phyloP scores from a whole-genome alignment of 2,797 vertebrate genomes.

The Eulemur mongoz region DNA sequence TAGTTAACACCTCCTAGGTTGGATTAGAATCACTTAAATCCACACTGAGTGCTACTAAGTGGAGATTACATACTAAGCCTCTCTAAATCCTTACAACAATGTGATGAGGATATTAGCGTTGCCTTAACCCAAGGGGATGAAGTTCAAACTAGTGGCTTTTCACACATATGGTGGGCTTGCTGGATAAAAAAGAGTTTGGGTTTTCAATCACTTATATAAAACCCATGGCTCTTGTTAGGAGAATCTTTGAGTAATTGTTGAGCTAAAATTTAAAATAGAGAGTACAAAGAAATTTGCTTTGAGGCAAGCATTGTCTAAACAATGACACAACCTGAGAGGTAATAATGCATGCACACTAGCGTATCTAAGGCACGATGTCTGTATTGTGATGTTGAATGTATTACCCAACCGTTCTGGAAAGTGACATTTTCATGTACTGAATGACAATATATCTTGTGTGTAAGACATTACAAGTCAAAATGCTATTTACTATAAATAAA shows the following conservation, averaged over 20 bases:
- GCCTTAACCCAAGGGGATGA: background rate
- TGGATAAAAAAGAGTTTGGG: background rate
- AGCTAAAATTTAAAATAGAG: background rate
- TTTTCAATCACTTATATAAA: background rate
- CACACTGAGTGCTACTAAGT: background rate
- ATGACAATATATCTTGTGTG: background rate
- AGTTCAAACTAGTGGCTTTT: background rate
- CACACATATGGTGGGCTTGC: background rate
- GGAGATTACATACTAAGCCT: background rate
- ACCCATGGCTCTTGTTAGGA: background rate
- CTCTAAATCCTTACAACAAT: background rate
- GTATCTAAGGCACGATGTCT: background rate
- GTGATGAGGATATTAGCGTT: background rate
- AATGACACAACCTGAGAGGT: background rate
- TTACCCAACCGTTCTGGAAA: background rate
- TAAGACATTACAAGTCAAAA: background rate
- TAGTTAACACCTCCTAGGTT: background rate
- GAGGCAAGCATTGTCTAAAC: background rate
- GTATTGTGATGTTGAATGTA: background rate
- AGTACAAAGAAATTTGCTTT: background rate
- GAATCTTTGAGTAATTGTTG: background rate
- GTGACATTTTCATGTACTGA: background rate
- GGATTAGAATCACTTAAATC: background rate
- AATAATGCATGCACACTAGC: background rate
- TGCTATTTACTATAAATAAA: background rate